Percentiles rank a stretch among this genome's conserved stretches.
These are phyloP conservation scores for Agelas oroides DNA, from an alignment of 37 sponge, comb jelly and placozoan species.

Conservation along the genomic window DNA sequence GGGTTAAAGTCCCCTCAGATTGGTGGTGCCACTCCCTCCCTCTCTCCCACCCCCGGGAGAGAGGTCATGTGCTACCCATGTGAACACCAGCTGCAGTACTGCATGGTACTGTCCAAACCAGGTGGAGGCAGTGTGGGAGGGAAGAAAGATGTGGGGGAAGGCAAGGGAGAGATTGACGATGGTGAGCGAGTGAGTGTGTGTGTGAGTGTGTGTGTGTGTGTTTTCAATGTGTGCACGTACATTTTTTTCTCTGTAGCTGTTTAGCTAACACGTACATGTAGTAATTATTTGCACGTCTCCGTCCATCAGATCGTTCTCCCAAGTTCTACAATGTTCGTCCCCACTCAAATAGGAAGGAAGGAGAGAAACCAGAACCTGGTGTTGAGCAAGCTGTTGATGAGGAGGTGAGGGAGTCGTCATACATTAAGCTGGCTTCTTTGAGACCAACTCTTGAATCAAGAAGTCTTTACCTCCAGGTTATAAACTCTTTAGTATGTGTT, in stretches of 20 bases:
- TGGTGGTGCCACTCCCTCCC: conserved; percentile 1
- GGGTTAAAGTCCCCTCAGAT: neutral
- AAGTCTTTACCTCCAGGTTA: too few relatives aligned
- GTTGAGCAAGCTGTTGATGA: conserved; percentile 12
- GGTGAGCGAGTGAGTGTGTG: neutral
- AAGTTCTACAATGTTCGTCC: conserved; percentile 69
- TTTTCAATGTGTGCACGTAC: too few relatives aligned
- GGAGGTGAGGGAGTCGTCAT: conserved; percentile 31
- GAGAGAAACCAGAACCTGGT: neutral
- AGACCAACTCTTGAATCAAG: too few relatives aligned
- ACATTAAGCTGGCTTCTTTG: neutral
- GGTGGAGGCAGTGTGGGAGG: neutral
- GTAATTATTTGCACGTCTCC: too few relatives aligned
- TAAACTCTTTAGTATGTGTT: too few relatives aligned
- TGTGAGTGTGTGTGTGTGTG: neutral
- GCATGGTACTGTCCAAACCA: conserved; percentile 35
- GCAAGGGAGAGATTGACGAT: neutral
- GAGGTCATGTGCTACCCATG: conserved; percentile 50
- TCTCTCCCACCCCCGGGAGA: neutral
- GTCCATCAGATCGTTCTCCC: conserved; percentile 9
- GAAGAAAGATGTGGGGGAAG: neutral
- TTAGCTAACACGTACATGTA: too few relatives aligned
- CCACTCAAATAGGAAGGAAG: neutral
- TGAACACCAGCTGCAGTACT: conserved; percentile 58
- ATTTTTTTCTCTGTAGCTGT: too few relatives aligned